These are phyloP conservation scores for Calliphora vicina DNA, from an alignment of 1,140 invertebrate genomes.

Conservation along the genomic window DNA sequence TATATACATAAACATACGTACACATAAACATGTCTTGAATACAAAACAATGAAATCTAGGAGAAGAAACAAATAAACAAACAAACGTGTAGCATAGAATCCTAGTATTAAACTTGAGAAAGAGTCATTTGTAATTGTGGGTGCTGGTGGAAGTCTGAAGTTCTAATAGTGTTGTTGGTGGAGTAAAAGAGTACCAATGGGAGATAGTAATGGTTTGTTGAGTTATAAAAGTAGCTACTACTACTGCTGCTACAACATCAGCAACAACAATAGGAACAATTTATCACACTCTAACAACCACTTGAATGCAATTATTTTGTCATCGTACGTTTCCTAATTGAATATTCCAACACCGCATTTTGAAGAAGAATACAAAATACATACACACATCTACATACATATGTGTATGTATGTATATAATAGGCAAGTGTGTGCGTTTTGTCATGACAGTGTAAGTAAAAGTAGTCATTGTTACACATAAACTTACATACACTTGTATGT, in stretches of 20 bases:
- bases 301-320: conserved; percentile 45
- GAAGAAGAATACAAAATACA: conserved; percentile 8
- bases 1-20: background rate
- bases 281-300: conserved; percentile 37
- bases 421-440: too few relatives aligned
- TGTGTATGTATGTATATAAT: background rate
- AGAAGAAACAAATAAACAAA: background rate
- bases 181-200: too few relatives aligned
- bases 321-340: conserved; percentile 45
- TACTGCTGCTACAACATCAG: background rate
- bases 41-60: too few relatives aligned
- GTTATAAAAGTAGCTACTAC: background rate
- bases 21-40: background rate
- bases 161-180: background rate
- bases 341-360: conserved; percentile 40
- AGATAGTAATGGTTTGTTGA: background rate
- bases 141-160: background rate
- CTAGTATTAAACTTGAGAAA: background rate
- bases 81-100: too few relatives aligned
- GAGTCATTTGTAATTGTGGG: background rate
- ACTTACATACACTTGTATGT: background rate
- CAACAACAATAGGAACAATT: conserved; percentile 36
- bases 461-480: background rate
- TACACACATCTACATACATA: background rate
- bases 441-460: too few relatives aligned